Base-by-base conservation (phyloP, 2,797 vertebrate species). In the Babyrousa celebensis region DNA sequence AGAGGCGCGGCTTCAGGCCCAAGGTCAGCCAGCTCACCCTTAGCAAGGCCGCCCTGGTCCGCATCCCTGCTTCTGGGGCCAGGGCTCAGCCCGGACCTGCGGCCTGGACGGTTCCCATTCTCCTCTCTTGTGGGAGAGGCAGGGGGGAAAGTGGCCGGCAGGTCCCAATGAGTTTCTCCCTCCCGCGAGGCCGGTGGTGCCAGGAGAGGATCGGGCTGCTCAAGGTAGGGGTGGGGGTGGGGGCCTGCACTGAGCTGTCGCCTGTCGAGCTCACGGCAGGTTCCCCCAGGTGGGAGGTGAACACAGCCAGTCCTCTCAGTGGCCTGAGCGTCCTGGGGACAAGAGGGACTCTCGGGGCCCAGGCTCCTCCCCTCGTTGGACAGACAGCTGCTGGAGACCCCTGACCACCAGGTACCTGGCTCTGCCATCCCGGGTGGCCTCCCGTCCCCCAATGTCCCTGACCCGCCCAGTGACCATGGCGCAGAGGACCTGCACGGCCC, bases 331-430 rank as follows among this genome's bases (percentile, higher is more conserved):
- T 32, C 17, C 75, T 3, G 0, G 52, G 52, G 52, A 56, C 1
- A 12, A 11, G 29, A 56, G 75, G 75, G 75, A 78, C 52, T 56
- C 75, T 78, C 9, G 6, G n/a, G 52, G 29, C 52, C 75, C 1
- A 1, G 48, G 54, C 5, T 1, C 29, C 29, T 4, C 75, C 52
- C n/a, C 52, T 56, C 3, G 6, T 32, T 3, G 1, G 29, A 54
- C 11, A 32, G 75, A 32, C 0, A 0, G n/a, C 52, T 7, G 1
- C 21, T 20, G 18, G 29, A 78, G 29, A 78, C 52, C 74, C 75
- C 29, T 0, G 3, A 5, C 29, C 3, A 5, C 52, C 29, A 21
- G 18, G 17, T 21, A 5, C 75, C 74, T 1, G 0, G 52, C 29
- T 56, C 75, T 78, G 29, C 52, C 52, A 3, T 56, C 75, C 18